A percentile compares a stretch with the other conserved stretches of the same genome.
Evolutionary conservation across 2,888 invertebrate species (phyloP).

Genomic region (Fragum sueziense): DNA sequence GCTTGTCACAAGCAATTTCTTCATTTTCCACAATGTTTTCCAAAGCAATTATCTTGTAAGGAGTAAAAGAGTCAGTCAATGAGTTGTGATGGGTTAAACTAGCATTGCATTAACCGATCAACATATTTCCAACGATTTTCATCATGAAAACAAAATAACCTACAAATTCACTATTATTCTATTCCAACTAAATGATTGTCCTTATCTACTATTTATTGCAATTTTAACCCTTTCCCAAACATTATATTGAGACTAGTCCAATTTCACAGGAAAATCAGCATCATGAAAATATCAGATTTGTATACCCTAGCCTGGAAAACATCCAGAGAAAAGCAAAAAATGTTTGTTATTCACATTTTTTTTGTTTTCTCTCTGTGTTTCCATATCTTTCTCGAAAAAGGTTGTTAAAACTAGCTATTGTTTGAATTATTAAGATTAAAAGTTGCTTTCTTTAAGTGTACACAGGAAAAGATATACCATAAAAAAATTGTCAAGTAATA

Average conservation of each 20-base stretch:
- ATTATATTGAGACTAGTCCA: not conserved
- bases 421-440: not conserved
- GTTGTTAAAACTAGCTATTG: not conserved
- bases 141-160: not conserved
- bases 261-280: not conserved
- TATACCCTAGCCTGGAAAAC: not conserved
- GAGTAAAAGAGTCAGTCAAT: not conserved
- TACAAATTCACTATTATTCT: not conserved
- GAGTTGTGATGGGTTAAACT: not conserved
- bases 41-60: no score
- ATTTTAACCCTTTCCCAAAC: not conserved
- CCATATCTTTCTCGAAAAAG: not conserved
- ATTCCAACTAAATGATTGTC: not conserved
- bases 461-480: not conserved
- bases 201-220: not conserved
- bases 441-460: not conserved
- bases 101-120: not conserved
- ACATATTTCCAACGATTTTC: not conserved
- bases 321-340: not conserved
- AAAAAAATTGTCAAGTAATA: not conserved
- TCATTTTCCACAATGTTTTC: no score
- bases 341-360: not conserved
- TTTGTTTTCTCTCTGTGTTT: not conserved
- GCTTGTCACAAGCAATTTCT: not conserved
- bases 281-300: not conserved